Base-by-base conservation (phyloP, 2,113 vertebrate genomes). In the Apus apus region DNA sequence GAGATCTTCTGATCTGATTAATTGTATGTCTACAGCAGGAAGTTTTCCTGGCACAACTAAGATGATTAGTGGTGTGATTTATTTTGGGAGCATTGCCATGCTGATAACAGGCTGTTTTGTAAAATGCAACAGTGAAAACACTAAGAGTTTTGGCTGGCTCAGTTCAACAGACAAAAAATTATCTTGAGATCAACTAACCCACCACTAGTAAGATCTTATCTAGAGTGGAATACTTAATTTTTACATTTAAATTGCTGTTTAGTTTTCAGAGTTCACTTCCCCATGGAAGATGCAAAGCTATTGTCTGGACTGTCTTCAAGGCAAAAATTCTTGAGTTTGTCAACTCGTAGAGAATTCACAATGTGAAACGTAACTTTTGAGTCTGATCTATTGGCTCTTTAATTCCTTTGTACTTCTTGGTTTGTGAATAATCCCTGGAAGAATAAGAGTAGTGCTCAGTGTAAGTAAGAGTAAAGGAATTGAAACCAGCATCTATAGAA, bases 201-300 rank as follows among this genome's bases (percentile, higher is more conserved):
- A 45, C 9, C 46, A 84, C 70, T 89, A 68, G 53, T 70, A 46
- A 94, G 93, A 96, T 95, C 40, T 96, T 93, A 93, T 94, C 94
- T 94, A 12, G 32, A 61, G 38, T 29, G 7, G 26, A 89, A 77
- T 71, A 80, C 27, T 27, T 85, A 79, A 62, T 73, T 91, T 91
- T 89, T 87, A 66, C 15, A 29, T 87, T 79, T 89, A 80, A 87
- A 85, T 93, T 89, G 71, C 62, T 76, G 25, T 43, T 92, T 70
- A 38, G 46, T 82, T 93, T 94, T 82, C 62, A 82, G 62, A 87
- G n/a, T 76, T 89, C 19, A 13, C 54, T 87, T 93, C 64, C 74
- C 90, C 62, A 27, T 85, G 89, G 80, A 96, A 87, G 82, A 66
- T 5, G 1, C 29, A 58, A 56, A 95, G 27, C 58, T 93, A 23